Conservation (phyloP, 2,113 vertebrate species). For the Gallinago paraguaiae region DNA sequence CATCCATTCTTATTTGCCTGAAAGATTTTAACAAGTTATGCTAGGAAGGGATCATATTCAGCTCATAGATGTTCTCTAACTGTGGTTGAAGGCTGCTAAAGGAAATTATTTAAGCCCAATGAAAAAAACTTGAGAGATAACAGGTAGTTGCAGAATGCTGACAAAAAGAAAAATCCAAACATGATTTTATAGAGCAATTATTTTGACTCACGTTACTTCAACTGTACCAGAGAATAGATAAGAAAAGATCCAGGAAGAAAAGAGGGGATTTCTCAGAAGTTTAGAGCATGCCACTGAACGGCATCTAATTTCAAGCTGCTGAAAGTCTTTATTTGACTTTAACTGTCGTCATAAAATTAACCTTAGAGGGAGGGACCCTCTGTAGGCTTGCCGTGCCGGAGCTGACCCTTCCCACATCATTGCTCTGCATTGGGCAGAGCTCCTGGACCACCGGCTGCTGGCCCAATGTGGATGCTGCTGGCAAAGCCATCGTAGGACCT, state of each 20-base stretch:
- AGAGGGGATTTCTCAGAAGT: not conserved
- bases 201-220: not conserved
- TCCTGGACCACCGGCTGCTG: rapidly evolving
- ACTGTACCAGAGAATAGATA: not conserved
- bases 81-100: not conserved
- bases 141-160: not conserved
- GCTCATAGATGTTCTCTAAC: not conserved
- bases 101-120: not conserved
- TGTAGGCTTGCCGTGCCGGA: not conserved
- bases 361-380: not conserved
- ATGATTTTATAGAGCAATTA: not conserved
- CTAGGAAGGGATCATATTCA: not conserved
- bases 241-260: not conserved
- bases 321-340: not conserved
- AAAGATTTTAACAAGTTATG: not conserved
- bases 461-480: rapidly evolving
- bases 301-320: not conserved
- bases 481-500: rapidly evolving
- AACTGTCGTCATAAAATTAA: not conserved
- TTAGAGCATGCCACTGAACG: not conserved
- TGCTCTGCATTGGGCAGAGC: not conserved
- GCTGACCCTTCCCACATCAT: rapidly evolving
- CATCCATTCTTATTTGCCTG: slow-evolving; percentile 74
- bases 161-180: not conserved
- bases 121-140: not conserved